Evolutionary conservation across 2,797 vertebrate genomes (phyloP).

Genomic region (Lycodopsis pacificus): DNA sequence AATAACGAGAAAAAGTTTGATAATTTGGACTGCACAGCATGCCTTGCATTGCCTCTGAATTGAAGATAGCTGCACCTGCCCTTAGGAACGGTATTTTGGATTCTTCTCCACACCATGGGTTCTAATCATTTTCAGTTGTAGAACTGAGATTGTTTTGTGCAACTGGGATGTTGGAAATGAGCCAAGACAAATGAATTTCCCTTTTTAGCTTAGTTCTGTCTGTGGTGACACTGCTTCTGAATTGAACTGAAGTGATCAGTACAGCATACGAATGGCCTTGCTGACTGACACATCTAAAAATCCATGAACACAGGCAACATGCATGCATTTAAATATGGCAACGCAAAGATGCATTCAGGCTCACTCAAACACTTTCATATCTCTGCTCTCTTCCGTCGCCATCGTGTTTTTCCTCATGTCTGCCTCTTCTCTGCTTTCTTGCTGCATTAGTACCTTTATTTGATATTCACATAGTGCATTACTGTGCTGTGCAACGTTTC

Average conservation of each 20-base stretch:
- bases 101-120: background rate
- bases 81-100: background rate
- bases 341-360: constrained; percentile 2
- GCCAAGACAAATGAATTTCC: background rate
- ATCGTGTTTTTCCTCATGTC: constrained; percentile 21
- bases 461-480: constrained; percentile 68
- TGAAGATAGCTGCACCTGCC: background rate
- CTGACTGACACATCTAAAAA: constrained; percentile 18
- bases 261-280: background rate
- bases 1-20: constrained; percentile 24
- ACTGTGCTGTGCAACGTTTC: constrained; percentile 38
- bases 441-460: constrained; percentile 61
- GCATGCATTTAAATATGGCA: constrained; percentile 17
- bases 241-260: background rate
- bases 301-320: background rate
- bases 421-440: constrained; percentile 32
- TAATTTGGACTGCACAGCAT: constrained; percentile 11
- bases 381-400: background rate
- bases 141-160: background rate
- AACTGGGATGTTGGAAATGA: background rate
- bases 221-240: constrained; percentile 2
- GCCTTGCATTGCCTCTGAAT: background rate
- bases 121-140: background rate
- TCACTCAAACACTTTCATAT: background rate
- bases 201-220: background rate